A percentile compares a stretch with the other conserved stretches of the same genome.
Evolutionary conservation across 2,797 vertebrate genomes (phyloP).

Genomic region (Helicolenus hilgendorfi): DNA sequence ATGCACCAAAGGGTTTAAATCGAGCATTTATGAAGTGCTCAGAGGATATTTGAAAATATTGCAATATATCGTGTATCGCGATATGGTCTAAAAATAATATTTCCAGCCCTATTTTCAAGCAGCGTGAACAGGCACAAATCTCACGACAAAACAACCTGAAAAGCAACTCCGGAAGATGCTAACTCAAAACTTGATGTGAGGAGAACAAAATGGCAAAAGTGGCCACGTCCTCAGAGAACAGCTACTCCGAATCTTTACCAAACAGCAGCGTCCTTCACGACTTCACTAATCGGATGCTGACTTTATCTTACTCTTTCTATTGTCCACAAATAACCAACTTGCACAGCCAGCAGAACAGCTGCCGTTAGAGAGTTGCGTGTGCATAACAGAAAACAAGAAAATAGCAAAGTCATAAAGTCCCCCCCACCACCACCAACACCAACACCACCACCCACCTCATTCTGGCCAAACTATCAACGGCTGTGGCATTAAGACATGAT

Average conservation of each 20-base stretch:
- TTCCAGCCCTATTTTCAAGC: no score
- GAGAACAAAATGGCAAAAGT: no score
- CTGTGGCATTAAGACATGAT: slow-evolving; percentile 41
- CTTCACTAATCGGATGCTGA: background rate
- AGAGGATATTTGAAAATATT: no score
- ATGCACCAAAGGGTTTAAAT: no score
- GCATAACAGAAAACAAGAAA: background rate
- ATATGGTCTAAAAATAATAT: no score
- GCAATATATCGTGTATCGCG: no score
- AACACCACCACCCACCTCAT: background rate
- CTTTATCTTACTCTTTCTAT: background rate
- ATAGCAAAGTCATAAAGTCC: background rate
- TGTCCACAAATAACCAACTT: background rate
- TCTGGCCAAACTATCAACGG: slow-evolving; percentile 18
- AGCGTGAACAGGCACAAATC: no score
- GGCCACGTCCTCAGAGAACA: no score
- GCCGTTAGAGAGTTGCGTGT: background rate
- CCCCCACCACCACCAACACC: background rate
- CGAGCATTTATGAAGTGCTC: no score
- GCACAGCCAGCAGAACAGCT: background rate
- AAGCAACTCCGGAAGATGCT: no score
- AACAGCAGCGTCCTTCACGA: background rate
- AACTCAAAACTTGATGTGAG: no score
- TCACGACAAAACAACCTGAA: no score
- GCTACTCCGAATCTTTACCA: background rate